Evolutionary conservation across 2,113 vertebrate species (phyloP).

Genomic region (Sarotherodon lohbergeri): DNA sequence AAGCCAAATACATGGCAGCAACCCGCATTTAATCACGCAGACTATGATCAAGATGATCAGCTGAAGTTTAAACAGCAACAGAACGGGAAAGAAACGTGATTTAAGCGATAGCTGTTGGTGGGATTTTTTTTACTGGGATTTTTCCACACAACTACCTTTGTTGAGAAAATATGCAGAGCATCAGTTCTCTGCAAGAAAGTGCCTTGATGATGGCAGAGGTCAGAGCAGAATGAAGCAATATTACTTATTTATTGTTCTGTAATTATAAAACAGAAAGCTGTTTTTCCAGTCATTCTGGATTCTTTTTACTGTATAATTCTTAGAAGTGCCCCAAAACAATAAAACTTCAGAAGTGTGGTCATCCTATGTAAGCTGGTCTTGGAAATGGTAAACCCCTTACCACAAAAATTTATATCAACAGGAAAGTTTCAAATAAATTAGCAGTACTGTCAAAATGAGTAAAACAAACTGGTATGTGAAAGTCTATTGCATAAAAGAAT

Average conservation of each 20-base stretch:
- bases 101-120: background rate
- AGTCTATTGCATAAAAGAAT: background rate
- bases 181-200: background rate
- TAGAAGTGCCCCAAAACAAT: background rate
- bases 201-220: background rate
- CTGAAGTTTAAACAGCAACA: accelerated
- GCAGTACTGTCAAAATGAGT: background rate
- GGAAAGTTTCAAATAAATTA: background rate
- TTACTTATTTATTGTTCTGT: background rate
- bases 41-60: background rate
- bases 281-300: accelerated
- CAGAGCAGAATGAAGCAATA: background rate
- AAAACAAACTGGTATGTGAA: background rate
- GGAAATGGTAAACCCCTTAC: background rate
- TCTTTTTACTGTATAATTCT: background rate
- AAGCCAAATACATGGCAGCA: background rate
- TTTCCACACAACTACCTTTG: background rate
- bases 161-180: background rate
- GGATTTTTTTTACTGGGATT: background rate
- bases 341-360: background rate
- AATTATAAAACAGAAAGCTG: background rate
- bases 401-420: background rate
- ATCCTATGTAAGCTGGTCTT: background rate
- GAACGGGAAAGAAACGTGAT: background rate
- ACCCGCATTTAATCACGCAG: accelerated